phyloP scores from a whole-genome alignment of 2,797 vertebrate species.

The Tapirus indicus region DNA sequence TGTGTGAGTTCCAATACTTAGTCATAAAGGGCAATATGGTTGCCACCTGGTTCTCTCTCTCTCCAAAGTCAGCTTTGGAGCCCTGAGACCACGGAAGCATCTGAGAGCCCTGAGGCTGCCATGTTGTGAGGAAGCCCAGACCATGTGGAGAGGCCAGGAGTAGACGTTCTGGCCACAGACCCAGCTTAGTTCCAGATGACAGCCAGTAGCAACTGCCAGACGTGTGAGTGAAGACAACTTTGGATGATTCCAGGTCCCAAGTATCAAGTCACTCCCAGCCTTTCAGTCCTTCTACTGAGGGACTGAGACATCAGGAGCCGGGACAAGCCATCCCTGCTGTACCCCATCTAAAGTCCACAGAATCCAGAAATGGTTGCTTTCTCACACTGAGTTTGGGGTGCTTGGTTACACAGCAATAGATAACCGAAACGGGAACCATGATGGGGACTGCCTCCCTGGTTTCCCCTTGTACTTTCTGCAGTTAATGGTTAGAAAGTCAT shows the following conservation, averaged over 20 bases:
- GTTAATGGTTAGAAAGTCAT: background rate
- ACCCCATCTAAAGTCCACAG: background rate
- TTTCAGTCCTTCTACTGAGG: background rate
- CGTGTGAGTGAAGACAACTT: background rate
- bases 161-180: background rate
- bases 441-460: background rate
- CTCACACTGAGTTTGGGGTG: background rate
- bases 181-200: background rate
- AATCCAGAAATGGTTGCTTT: background rate
- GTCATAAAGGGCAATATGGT: background rate
- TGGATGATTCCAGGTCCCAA: background rate
- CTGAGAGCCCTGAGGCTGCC: background rate
- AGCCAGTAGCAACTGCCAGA: background rate
- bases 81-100: background rate
- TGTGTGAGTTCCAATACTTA: background rate
- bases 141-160: background rate
- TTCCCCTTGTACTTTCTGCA: background rate
- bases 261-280: background rate
- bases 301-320: background rate
- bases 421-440: background rate
- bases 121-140: background rate
- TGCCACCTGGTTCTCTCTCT: background rate
- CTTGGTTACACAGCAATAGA: background rate
- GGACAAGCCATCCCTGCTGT: background rate
- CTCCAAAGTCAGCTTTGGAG: background rate